Evolutionary conservation across 1,140 invertebrate species (phyloP), one percentile per base, ranked within the genome.

Genomic region (Andricus grossulariae): DNA sequence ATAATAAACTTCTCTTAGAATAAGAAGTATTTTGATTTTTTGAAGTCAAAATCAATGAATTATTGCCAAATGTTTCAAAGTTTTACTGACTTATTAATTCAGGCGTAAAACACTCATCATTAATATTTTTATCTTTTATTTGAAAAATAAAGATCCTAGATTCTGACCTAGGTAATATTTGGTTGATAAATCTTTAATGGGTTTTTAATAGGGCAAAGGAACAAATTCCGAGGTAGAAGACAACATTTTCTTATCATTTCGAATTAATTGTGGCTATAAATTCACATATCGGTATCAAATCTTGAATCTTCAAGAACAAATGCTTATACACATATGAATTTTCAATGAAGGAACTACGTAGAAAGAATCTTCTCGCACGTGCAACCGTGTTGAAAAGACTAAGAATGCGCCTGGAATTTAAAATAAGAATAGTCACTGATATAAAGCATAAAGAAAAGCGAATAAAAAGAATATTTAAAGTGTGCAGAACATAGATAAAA

Each of bases 251-350:
- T 15, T 6, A 32, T 39, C 13, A 60, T 12, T 39, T 39, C 45
- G 45, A 7, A 15, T 66, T 39, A 13, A 2, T 66, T 8, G 60
- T 16, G 60, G 16, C 39, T 66, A 45, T 16, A 66, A 39, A 32
- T 39, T 45, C 15, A 6, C 12, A 66, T 66, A 66, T 45, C 60
- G 25, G 60, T 66, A 66, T 16, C 54, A 55, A 10, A 55, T 19
- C 54, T 60, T 12, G 32, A 60, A 60, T 11, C 21, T 60, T 66
- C 60, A 66, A 66, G 60, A 66, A 66, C 32, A 66, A 66, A 66
- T 66, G 25, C 15, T 39, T 39, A 32, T 39, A 66, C 60, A 32
- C 32, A 66, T 16, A 66, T 66, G 32, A 45, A 66, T 66, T 66
- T 66, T 66, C 32, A 66, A 66, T 66, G 60, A 66, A 45, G 60